phyloP scores from a whole-genome alignment of 2,113 vertebrate genomes.

The Myanophis thanlyinensis region DNA sequence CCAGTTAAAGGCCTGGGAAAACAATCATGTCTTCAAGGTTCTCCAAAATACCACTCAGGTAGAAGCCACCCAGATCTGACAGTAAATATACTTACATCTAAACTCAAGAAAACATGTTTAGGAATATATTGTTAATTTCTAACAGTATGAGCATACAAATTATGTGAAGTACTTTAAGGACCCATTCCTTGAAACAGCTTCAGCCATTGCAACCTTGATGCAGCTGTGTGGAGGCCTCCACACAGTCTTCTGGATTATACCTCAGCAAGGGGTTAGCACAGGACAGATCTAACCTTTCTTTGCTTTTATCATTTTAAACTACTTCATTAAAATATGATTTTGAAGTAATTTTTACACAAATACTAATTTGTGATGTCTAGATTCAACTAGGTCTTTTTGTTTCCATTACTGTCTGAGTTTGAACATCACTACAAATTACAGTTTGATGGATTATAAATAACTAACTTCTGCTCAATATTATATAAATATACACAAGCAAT shows the following conservation, averaged over 20 bases:
- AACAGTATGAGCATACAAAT: background rate
- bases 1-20: background rate
- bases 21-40: background rate
- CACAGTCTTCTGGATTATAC: background rate
- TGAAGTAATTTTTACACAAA: background rate
- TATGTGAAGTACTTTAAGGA: background rate
- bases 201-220: background rate
- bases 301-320: background rate
- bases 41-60: background rate
- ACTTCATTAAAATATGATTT: background rate
- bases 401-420: background rate
- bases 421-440: background rate
- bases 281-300: background rate
- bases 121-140: background rate
- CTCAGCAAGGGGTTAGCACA: background rate
- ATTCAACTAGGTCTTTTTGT: background rate
- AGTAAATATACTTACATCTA: background rate
- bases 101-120: background rate
- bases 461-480: background rate
- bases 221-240: background rate
- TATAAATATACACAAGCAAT: background rate
- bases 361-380: background rate
- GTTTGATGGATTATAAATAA: background rate
- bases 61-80: background rate
- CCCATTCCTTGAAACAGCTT: background rate